These are phyloP conservation scores for Piliocolobus tephrosceles DNA, from an alignment of 2,113 vertebrate genomes.

Conservation along the genomic window DNA sequence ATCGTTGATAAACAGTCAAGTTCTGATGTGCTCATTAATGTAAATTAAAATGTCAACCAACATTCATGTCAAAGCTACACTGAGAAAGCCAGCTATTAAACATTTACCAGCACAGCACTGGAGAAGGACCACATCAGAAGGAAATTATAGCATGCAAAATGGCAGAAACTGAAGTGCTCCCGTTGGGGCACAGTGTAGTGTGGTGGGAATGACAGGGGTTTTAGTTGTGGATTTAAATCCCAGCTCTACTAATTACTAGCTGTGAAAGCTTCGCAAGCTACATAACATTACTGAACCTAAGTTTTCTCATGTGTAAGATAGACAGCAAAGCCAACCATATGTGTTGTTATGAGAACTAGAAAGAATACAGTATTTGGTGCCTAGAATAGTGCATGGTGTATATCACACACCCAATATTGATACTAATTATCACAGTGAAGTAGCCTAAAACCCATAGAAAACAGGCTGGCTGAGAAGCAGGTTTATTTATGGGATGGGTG, in stretches of 20 bases:
- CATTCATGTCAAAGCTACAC: background rate
- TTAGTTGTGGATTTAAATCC: background rate
- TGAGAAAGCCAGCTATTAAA: background rate
- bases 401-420: background rate
- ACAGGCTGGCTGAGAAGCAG: background rate
- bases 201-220: background rate
- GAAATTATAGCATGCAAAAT: background rate
- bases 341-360: background rate
- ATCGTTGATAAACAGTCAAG: background rate
- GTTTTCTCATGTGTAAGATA: background rate
- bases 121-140: background rate
- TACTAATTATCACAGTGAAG: background rate
- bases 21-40: background rate
- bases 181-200: too few relatives aligned
- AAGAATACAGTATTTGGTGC: background rate
- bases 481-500: background rate
- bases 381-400: background rate
- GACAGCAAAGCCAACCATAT: background rate
- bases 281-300: background rate
- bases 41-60: conserved; percentile 29
- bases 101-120: background rate
- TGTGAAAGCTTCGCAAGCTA: background rate
- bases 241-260: background rate
- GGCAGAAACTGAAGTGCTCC: background rate
- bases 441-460: conserved; percentile 10